phyloP scores from a whole-genome alignment of 2,888 invertebrate species.

The Ophonus ardosiacus region DNA sequence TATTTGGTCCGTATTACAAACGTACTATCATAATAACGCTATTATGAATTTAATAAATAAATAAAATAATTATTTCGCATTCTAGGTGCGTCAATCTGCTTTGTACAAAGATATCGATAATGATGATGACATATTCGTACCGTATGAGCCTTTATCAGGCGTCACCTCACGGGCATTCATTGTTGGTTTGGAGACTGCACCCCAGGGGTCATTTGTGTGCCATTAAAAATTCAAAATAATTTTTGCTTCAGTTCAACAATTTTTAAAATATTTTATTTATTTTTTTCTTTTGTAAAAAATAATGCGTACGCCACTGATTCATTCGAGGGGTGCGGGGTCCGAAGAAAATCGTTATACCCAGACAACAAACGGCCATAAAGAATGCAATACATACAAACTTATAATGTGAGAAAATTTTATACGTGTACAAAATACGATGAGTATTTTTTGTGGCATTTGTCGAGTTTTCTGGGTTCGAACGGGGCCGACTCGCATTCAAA shows the following conservation, averaged over 20 bases:
- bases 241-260: not conserved
- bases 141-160: no score
- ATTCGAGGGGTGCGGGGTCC: slow-evolving; percentile 49
- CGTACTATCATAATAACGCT: no score
- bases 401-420: slow-evolving; percentile 63
- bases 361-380: slow-evolving; percentile 64
- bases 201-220: no score
- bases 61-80: no score
- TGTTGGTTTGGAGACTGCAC: no score
- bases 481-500: slow-evolving; percentile 54
- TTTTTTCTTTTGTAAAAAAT: slow-evolving; percentile 32
- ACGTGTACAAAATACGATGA: slow-evolving; percentile 61
- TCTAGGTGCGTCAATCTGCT: no score
- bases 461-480: slow-evolving; percentile 57
- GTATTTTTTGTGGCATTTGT: slow-evolving; percentile 54
- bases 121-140: no score
- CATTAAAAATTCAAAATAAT: no score
- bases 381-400: slow-evolving; percentile 64
- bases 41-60: no score
- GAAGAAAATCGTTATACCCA: slow-evolving; percentile 64
- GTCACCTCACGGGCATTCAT: no score
- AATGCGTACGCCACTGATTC: slow-evolving; percentile 41
- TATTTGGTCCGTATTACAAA: no score
- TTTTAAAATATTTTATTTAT: not conserved
- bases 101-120: no score